A percentile compares a stretch with the other conserved stretches of the same genome.
Evolutionary conservation across 1,140 invertebrate genomes (phyloP).

Genomic region (Caerostris extrusa): DNA sequence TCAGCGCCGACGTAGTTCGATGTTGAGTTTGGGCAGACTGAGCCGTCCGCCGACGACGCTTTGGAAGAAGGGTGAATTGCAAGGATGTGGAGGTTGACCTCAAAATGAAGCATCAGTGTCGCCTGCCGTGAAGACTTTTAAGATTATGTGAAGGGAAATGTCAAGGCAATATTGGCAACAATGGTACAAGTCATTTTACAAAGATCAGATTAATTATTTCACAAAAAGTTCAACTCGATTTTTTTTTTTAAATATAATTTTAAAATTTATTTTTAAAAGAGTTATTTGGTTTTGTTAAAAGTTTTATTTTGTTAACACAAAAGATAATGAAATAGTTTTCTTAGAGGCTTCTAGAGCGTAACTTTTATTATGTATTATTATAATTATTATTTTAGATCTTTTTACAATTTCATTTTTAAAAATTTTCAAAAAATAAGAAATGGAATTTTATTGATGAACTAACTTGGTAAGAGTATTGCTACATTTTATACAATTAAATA

Average conservation of each 20-base stretch:
- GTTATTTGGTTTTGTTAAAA: too few species aligned
- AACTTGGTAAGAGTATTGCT: too few species aligned
- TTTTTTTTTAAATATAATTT: too few species aligned
- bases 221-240: not conserved
- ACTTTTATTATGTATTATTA: not conserved
- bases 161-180: too few species aligned
- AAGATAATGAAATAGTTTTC: too few species aligned
- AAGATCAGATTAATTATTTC: not conserved
- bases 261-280: too few species aligned
- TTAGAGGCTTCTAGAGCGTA: not conserved
- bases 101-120: not conserved
- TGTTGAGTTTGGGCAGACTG: constrained; percentile 62
- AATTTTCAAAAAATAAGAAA: too few species aligned
- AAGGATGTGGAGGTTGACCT: not conserved
- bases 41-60: constrained; percentile 29
- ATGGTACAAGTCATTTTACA: too few species aligned
- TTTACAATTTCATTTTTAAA: not conserved
- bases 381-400: not conserved
- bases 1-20: constrained; percentile 62
- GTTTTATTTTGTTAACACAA: too few species aligned
- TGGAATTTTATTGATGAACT: too few species aligned
- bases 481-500: too few species aligned
- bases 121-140: not conserved
- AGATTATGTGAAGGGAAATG: not conserved
- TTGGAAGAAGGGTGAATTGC: not conserved